Percentiles rank a stretch among this genome's conserved stretches.
These are phyloP conservation scores for Pangasius macronema DNA, from an alignment of 2,797 vertebrate genomes.

Conservation along the genomic window DNA sequence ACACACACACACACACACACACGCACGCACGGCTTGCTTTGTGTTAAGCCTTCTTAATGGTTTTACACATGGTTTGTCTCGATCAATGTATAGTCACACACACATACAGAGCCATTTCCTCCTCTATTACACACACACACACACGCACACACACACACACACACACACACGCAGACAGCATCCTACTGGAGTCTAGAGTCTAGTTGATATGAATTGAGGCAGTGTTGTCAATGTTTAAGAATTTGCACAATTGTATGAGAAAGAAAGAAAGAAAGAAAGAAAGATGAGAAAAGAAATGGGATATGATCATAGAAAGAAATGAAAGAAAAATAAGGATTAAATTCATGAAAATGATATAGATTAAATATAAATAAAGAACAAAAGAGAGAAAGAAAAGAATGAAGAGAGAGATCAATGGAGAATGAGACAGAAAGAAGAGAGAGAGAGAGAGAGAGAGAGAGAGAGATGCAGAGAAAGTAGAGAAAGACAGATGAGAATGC, in stretches of 20 bases:
- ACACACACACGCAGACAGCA: not conserved
- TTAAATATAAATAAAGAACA: not conserved
- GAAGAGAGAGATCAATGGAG: not conserved
- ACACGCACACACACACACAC: not conserved
- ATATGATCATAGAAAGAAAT: no score
- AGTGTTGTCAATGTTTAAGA: not conserved
- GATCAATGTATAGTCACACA: not conserved
- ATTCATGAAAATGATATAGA: not conserved
- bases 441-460: not conserved
- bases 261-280: not conserved
- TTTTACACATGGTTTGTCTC: not conserved
- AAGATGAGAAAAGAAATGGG: not conserved
- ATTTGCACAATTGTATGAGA: not conserved
- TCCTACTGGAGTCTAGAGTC: not conserved
- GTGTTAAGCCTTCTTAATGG: constrained; percentile 4
- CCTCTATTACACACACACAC: not conserved
- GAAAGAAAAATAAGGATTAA: not conserved
- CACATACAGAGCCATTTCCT: not conserved
- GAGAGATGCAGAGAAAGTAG: not conserved
- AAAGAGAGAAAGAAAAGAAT: not conserved
- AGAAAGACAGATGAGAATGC: not conserved
- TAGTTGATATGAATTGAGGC: not conserved
- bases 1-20: not conserved
- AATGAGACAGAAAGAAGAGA: not conserved
- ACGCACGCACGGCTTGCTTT: not conserved